Evolutionary conservation across 2,113 vertebrate species (phyloP).

Genomic region (Merops nubicus): DNA sequence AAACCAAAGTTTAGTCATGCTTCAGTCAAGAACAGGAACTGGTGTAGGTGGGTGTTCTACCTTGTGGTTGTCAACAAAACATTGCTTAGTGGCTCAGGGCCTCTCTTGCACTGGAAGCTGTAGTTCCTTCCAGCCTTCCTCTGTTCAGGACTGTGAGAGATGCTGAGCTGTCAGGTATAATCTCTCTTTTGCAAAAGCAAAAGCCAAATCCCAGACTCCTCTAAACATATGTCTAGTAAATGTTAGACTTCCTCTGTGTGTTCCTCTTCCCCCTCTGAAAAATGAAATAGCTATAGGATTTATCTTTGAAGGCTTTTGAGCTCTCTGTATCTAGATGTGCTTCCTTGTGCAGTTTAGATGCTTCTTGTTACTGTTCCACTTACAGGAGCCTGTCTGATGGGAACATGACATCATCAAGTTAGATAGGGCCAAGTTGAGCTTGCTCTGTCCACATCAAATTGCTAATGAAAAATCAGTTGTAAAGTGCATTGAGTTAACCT

Average conservation of each 20-base stretch:
- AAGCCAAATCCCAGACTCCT: not conserved
- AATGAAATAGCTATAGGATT: not conserved
- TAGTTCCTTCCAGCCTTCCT: not conserved
- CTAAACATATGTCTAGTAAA: fast-evolving
- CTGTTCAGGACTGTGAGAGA: not conserved
- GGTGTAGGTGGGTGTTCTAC: not conserved
- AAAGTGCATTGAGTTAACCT: not conserved
- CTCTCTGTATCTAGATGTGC: not conserved
- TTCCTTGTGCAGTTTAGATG: not conserved
- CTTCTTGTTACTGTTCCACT: not conserved
- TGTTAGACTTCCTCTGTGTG: not conserved
- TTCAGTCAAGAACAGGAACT: conserved; percentile 1
- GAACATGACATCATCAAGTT: not conserved
- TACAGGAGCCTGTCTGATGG: not conserved
- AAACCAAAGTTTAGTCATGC: conserved; percentile 29
- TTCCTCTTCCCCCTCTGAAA: not conserved
- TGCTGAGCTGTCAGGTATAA: not conserved
- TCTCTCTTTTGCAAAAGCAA: not conserved
- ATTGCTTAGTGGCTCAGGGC: not conserved
- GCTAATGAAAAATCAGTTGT: not conserved
- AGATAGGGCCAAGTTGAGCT: not conserved
- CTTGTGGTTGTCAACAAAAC: not conserved
- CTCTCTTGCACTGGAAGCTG: not conserved
- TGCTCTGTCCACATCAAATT: not conserved
- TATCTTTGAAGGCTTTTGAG: not conserved